These are phyloP conservation scores for Orycteropus afer DNA, from an alignment of 2,113 vertebrate genomes.

Conservation along the genomic window DNA sequence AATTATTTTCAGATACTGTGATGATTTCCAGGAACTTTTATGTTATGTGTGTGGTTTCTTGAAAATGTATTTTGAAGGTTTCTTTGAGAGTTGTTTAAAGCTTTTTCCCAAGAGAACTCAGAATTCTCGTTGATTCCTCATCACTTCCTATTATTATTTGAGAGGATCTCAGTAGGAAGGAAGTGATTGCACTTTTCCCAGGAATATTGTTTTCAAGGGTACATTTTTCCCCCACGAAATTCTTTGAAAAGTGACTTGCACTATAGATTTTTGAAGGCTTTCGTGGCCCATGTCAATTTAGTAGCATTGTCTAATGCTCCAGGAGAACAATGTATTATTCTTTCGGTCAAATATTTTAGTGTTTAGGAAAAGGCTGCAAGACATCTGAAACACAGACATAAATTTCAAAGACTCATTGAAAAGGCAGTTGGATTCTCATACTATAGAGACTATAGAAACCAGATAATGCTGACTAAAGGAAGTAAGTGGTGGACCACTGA, in stretches of 20 bases:
- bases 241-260: conserved; percentile 68
- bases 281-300: neutral
- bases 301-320: conserved; percentile 63
- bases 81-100: neutral
- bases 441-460: neutral
- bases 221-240: neutral
- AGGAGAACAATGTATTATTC: conserved; percentile 70
- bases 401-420: conserved; percentile 31
- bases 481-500: neutral
- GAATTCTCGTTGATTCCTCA: conserved; percentile 63
- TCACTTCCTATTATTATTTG: conserved; percentile 66
- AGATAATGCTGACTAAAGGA: neutral
- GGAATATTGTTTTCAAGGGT: conserved; percentile 72
- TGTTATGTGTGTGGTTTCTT: neutral
- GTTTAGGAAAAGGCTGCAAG: conserved; percentile 15
- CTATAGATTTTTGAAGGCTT: conserved; percentile 33
- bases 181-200: conserved; percentile 72
- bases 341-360: conserved; percentile 15
- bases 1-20: neutral
- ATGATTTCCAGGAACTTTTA: neutral
- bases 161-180: conserved; percentile 66
- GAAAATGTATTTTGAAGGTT: neutral
- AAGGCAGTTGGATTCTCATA: neutral
- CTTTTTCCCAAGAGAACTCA: conserved; percentile 49
- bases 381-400: neutral